Evolutionary conservation across 2,888 invertebrate species (phyloP).

Genomic region (Caenorhabditis sp.): DNA sequence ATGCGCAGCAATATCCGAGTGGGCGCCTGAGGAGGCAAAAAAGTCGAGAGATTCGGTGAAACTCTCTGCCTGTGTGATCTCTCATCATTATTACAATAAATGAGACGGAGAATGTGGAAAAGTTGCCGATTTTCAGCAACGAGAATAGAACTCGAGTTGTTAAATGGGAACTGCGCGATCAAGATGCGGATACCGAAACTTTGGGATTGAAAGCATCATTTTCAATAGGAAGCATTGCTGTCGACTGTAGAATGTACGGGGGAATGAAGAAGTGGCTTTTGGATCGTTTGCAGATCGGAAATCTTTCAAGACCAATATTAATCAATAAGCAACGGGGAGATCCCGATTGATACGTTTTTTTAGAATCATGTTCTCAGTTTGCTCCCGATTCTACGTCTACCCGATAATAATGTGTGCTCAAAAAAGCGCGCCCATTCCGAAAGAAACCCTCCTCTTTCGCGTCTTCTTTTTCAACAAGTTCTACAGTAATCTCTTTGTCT

Average conservation of each 20-base stretch:
- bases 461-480: constrained; percentile 47
- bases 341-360: not conserved
- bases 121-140: not conserved
- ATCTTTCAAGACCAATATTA: too few species aligned
- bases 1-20: constrained; percentile 62
- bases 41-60: constrained; percentile 63
- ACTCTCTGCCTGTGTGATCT: constrained; percentile 23
- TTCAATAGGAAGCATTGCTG: too few species aligned
- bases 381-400: constrained; percentile 20
- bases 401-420: constrained; percentile 51
- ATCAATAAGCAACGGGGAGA: not conserved
- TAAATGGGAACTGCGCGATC: too few species aligned
- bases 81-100: constrained; percentile 55
- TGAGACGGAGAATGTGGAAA: constrained; percentile 2
- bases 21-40: constrained; percentile 36
- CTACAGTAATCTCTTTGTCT: constrained; percentile 44
- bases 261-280: too few species aligned
- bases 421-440: constrained; percentile 42
- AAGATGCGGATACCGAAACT: too few species aligned
- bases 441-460: constrained; percentile 15
- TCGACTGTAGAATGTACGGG: too few species aligned
- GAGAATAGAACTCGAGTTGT: too few species aligned
- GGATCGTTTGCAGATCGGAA: too few species aligned
- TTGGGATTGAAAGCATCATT: too few species aligned
- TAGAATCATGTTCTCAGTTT: constrained; percentile 14